Evolutionary conservation across 2,888 invertebrate species (phyloP).

Genomic region (Agrenia bidenticulata): DNA sequence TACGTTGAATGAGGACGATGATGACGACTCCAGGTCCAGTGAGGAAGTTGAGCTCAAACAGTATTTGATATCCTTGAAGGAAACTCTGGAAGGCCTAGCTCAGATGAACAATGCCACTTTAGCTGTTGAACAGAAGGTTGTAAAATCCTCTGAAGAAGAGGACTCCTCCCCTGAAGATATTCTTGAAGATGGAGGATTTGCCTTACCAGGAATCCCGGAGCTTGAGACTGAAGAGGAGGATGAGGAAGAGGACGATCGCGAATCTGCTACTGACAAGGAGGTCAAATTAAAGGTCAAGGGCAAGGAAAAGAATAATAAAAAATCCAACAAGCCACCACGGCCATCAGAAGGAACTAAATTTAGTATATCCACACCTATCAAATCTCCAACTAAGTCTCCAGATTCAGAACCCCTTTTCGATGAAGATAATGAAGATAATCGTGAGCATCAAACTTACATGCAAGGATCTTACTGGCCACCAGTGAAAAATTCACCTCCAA

Average conservation of each 20-base stretch:
- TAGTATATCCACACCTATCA: not conserved
- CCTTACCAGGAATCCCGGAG: not conserved
- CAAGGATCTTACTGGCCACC: not conserved
- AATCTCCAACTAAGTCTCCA: not conserved
- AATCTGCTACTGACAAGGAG: slow-evolving; percentile 7
- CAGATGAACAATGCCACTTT: slow-evolving; percentile 38
- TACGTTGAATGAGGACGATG: slow-evolving; percentile 6
- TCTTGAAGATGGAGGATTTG: not conserved
- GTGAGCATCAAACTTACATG: not conserved
- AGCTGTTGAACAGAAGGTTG: slow-evolving; percentile 21
- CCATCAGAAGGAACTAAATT: not conserved
- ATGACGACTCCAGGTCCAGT: slow-evolving; percentile 4
- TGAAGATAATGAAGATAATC: slow-evolving; percentile 28
- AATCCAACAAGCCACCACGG: slow-evolving; percentile 1
- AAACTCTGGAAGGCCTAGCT: slow-evolving; percentile 30
- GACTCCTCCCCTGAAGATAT: slow-evolving; percentile 18
- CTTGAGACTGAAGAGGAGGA: slow-evolving; percentile 18
- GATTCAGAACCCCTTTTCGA: slow-evolving; percentile 16
- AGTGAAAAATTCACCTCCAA: slow-evolving; percentile 1
- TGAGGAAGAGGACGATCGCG: slow-evolving; percentile 6
- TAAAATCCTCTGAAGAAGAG: slow-evolving; percentile 2
- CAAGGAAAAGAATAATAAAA: slow-evolving; percentile 7
- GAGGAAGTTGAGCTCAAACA: slow-evolving; percentile 17
- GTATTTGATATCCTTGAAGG: slow-evolving; percentile 29
- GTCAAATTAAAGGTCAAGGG: not conserved